Conservation (phyloP, 2,888 invertebrate genomes). For the Synanthedon andrenaeformis region DNA sequence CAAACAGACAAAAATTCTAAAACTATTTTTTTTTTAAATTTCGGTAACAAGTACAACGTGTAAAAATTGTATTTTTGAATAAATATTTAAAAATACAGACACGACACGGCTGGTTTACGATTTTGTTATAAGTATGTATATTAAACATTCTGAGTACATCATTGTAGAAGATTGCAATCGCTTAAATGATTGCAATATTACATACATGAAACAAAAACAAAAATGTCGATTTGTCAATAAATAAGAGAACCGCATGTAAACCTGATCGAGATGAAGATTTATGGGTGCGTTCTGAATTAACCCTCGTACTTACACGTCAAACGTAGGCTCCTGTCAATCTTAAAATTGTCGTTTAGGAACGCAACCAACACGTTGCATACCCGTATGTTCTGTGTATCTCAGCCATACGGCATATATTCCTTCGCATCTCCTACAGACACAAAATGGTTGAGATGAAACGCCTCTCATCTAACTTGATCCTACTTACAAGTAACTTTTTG, state of each 20-base stretch:
- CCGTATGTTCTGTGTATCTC: background rate
- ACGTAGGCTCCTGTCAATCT: constrained; percentile 52
- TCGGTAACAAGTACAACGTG: no score
- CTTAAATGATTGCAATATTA: background rate
- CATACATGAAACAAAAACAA: background rate
- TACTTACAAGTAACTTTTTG: constrained; percentile 6
- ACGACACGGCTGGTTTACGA: no score
- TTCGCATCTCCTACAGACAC: background rate
- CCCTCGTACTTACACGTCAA: constrained; percentile 38
- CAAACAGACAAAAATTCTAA: no score
- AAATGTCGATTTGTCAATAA: background rate
- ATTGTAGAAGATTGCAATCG: no score
- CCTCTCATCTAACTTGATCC: constrained; percentile 7
- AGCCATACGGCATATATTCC: background rate
- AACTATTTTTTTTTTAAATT: no score
- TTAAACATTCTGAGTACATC: no score
- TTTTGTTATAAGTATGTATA: no score
- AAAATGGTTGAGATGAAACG: constrained; percentile 1
- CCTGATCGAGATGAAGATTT: constrained; percentile 41
- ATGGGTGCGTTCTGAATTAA: constrained; percentile 40
- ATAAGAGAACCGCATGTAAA: constrained; percentile 24
- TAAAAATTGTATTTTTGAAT: no score
- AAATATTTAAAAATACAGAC: no score
- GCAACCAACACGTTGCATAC: background rate
- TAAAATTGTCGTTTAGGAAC: constrained; percentile 31